Evolutionary conservation across 2,888 invertebrate genomes (phyloP).

Genomic region (Alsophila aescularia): DNA sequence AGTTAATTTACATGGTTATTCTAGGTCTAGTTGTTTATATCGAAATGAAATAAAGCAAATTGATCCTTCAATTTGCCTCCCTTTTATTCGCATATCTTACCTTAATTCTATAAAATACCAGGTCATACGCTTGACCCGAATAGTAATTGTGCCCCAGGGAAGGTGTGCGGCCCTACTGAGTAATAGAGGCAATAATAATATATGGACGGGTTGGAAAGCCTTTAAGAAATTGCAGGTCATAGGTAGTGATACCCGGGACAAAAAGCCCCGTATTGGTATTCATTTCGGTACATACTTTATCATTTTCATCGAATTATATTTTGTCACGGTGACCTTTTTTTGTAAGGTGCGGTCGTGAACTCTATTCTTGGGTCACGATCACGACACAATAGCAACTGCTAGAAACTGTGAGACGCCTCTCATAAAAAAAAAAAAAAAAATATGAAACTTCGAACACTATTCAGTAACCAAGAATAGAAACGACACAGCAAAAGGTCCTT

Average conservation of each 20-base stretch:
- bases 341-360: not conserved
- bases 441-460: no score
- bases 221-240: constrained; percentile 6
- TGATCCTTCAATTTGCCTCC: not conserved
- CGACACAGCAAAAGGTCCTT: no score
- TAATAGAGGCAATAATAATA: constrained; percentile 54
- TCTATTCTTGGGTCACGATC: not conserved
- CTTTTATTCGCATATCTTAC: constrained; percentile 7
- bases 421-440: no score
- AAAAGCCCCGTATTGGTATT: constrained; percentile 1
- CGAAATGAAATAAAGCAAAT: constrained; percentile 10
- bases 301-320: constrained; percentile 18
- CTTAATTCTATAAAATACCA: constrained; percentile 38
- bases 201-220: constrained; percentile 45
- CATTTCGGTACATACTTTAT: constrained; percentile 11
- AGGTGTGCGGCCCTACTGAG: constrained; percentile 42
- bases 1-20: not conserved
- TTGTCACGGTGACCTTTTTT: constrained; percentile 6
- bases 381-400: not conserved
- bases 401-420: no score
- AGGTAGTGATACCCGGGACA: not conserved
- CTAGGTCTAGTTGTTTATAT: not conserved
- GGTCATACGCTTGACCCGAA: constrained; percentile 48
- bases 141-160: constrained; percentile 55
- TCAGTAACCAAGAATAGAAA: no score